Percentiles rank a stretch among this genome's conserved stretches.
phyloP scores from a whole-genome alignment of 1,140 invertebrate species.

The Drosophila eugracilis region DNA sequence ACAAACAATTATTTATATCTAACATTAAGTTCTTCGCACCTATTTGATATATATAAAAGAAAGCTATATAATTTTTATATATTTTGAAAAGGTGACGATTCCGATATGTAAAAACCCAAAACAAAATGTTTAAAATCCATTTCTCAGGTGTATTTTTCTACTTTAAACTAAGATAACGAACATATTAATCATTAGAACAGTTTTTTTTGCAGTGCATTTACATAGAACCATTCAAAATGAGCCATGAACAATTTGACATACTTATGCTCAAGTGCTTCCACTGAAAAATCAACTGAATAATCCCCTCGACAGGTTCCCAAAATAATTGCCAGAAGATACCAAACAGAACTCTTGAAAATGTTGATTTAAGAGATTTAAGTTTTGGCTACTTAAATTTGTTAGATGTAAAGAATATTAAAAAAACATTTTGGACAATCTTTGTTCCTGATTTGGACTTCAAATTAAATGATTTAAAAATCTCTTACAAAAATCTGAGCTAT shows the following conservation, averaged over 20 bases:
- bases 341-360: conserved; percentile 12
- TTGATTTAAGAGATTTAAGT: not conserved
- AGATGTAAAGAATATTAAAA: not conserved
- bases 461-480: too few relatives aligned
- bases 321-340: conserved; percentile 27
- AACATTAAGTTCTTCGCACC: too few relatives aligned
- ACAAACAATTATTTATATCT: too few relatives aligned
- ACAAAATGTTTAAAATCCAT: too few relatives aligned
- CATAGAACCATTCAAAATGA: conserved; percentile 17
- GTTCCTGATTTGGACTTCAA: not conserved
- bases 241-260: conserved; percentile 21
- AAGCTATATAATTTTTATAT: too few relatives aligned
- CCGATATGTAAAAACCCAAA: too few relatives aligned
- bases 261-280: conserved; percentile 7
- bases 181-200: too few relatives aligned
- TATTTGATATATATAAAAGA: too few relatives aligned
- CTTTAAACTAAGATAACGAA: too few relatives aligned
- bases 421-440: not conserved
- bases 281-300: conserved; percentile 15
- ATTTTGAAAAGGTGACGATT: too few relatives aligned
- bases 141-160: too few relatives aligned
- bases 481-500: too few relatives aligned
- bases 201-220: not conserved
- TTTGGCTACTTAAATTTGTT: not conserved
- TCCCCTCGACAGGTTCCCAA: conserved; percentile 29